phyloP scores from a whole-genome alignment of 2,797 vertebrate genomes.

The Sebastes oblongus region DNA sequence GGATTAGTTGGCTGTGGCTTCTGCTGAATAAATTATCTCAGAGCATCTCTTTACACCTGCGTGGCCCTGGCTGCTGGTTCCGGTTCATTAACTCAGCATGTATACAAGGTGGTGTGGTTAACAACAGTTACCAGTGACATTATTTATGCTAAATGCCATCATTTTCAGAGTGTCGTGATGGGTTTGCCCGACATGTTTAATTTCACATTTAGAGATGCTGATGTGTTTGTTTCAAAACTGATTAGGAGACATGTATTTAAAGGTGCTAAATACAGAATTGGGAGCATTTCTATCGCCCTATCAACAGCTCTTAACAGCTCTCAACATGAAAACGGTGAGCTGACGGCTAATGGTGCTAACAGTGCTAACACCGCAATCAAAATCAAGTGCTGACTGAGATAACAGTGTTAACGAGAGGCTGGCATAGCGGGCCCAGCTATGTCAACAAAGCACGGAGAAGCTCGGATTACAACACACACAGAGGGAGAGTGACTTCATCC shows the following conservation, averaged over 20 bases:
- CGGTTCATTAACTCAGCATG: slow-evolving; percentile 9
- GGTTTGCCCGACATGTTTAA: not conserved
- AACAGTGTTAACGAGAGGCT: too few species aligned
- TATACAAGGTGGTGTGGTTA: slow-evolving; percentile 4
- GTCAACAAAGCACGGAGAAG: too few species aligned
- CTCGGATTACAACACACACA: too few species aligned
- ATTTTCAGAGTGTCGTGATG: not conserved
- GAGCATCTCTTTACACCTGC: slow-evolving; percentile 31
- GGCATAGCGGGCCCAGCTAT: too few species aligned
- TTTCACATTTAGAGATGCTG: not conserved
- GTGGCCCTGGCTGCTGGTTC: not conserved
- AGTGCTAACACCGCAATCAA: too few species aligned
- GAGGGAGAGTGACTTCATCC: too few species aligned
- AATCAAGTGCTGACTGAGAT: too few species aligned
- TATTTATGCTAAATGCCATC: not conserved
- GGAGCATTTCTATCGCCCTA: too few species aligned
- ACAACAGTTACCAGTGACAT: not conserved
- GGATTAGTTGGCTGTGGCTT: slow-evolving; percentile 47
- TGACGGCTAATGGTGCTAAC: too few species aligned
- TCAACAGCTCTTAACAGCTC: too few species aligned
- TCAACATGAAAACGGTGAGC: too few species aligned
- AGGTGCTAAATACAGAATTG: not conserved
- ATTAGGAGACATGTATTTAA: not conserved
- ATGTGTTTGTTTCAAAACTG: not conserved
- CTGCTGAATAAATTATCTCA: slow-evolving; percentile 49